Evolutionary conservation across 2,797 vertebrate genomes (phyloP).

Genomic region (Hyperoplus immaculatus): DNA sequence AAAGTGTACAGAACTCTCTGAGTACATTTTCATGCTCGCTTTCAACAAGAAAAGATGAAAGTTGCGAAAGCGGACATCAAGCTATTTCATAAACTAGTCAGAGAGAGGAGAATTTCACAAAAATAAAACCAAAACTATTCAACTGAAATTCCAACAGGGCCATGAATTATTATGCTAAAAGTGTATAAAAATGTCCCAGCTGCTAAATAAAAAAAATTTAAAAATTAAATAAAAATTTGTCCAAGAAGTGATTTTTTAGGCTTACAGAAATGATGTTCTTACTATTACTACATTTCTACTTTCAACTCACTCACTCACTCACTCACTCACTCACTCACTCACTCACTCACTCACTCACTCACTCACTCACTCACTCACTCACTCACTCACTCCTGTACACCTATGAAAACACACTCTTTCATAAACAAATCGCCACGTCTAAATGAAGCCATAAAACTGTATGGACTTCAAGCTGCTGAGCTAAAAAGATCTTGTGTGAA

Average conservation of each 20-base stretch:
- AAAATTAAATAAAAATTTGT: neutral
- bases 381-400: neutral
- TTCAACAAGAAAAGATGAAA: slow-evolving; percentile 82
- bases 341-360: neutral
- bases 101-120: neutral
- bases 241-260: neutral
- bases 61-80: slow-evolving; percentile 74
- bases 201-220: neutral
- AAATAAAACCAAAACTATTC: neutral
- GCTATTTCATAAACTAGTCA: slow-evolving; percentile 23
- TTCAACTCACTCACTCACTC: too few species aligned
- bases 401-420: slow-evolving; percentile 18
- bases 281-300: slow-evolving; percentile 7
- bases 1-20: slow-evolving; percentile 69
- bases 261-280: neutral
- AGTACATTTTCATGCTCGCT: slow-evolving; percentile 69
- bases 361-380: neutral
- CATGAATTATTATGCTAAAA: neutral
- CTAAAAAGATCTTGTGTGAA: slow-evolving; percentile 47
- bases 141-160: neutral
- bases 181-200: neutral
- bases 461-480: slow-evolving; percentile 37
- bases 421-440: slow-evolving; percentile 44
- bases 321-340: neutral
- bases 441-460: slow-evolving; percentile 52